Conservation (phyloP, 2,797 vertebrate species). For the Enteromius mattozi region DNA sequence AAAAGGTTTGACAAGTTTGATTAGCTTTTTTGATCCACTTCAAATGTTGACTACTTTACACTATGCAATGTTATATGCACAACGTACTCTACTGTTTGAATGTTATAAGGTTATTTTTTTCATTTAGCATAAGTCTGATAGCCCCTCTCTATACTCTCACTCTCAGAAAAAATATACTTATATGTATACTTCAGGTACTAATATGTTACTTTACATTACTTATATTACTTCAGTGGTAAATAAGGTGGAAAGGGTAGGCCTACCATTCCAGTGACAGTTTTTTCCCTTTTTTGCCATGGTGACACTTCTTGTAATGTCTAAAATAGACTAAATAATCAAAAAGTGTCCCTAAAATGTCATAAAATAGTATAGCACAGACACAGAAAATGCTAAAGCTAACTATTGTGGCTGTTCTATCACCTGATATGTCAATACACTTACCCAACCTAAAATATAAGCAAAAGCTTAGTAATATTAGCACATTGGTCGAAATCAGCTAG, state of each 20-base stretch:
- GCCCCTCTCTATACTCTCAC: background rate
- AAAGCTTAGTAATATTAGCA: background rate
- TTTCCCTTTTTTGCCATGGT: background rate
- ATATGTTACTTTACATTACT: background rate
- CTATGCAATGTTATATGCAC: background rate
- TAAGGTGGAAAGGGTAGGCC: background rate
- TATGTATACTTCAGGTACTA: background rate
- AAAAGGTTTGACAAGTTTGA: too few species aligned
- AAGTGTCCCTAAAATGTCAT: too few species aligned
- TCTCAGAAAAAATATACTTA: background rate
- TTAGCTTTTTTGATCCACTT: too few species aligned
- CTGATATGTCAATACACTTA: background rate
- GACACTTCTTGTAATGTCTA: background rate
- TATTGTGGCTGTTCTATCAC: slow-evolving; percentile 10
- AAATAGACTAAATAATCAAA: too few species aligned
- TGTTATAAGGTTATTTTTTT: background rate
- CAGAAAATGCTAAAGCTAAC: background rate
- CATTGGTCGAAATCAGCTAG: background rate
- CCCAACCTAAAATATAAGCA: background rate
- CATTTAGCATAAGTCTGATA: background rate
- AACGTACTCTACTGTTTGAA: background rate
- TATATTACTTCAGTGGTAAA: background rate
- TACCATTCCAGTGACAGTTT: background rate
- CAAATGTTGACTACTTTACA: background rate
- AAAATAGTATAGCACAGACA: background rate